Base-by-base conservation (phyloP, 1,140 invertebrate genomes). In the Trachymyrmex septentrionalis region DNA sequence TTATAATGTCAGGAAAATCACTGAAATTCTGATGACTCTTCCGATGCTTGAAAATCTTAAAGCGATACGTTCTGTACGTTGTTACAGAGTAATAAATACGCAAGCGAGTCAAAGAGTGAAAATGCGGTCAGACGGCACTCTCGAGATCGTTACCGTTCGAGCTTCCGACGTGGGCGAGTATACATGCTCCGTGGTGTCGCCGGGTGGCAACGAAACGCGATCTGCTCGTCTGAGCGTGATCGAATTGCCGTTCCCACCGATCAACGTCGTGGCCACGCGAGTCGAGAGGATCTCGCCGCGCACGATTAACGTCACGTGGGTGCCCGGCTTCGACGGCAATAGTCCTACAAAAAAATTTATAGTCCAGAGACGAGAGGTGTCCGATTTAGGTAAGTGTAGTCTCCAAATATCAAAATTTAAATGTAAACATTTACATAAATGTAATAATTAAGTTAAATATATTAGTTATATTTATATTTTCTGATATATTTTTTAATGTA, bases 251-350 rank as follows among this genome's bases (percentile, higher is more conserved):
- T 98, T 98, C 93, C 97, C 98, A 27, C 99, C 99, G 0, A 97
- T 97, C 44, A 98, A 98, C 92, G 97, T 99, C 1, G 96, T 96
- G 89, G 99, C 98, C 1, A 94, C 95, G 66, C 96, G 98, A 19
- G 90, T 97, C 6, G 95, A 96, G 44, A 84, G 53, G 93, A 97
- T 93, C 93, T 96, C 87, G 90, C 96, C 34, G 91, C 96, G 66
- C 24, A 93, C 97, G 16, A 98, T 99, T 53, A 99, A 99, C 94
- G 97, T 99, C 0, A 97, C 97, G 16, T 99, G 99, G 99, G 97
- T 97, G 10, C 97, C 98, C 0, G 98, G 98, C 14, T 99, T 99
- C 95, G 98, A 99, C 96, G 99, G 99, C 59, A 99, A 99, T 93
- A 99, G 98, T 93, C 98, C 98, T 2, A 98, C 99, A 67, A 96